Evolutionary conservation across 2,888 invertebrate genomes (phyloP).

Genomic region (Hololepta plana): DNA sequence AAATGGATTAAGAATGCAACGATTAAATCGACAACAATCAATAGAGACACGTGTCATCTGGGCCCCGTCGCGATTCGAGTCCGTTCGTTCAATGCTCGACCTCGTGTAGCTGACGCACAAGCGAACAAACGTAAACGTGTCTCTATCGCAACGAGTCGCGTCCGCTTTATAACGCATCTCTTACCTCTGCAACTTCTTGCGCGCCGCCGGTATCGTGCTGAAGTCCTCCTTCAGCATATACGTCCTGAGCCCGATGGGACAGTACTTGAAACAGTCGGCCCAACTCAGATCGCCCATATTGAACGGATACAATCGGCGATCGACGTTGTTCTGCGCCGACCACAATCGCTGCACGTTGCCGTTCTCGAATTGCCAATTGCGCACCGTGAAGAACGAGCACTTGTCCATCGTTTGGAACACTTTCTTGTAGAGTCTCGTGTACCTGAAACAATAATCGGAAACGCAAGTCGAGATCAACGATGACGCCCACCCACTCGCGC

Average conservation of each 20-base stretch:
- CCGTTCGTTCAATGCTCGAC: no score
- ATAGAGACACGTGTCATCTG: no score
- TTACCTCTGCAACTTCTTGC: background rate
- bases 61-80: no score
- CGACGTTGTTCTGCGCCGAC: background rate
- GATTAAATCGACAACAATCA: no score
- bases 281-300: background rate
- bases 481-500: background rate
- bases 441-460: slow-evolving; percentile 6
- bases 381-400: slow-evolving; percentile 7
- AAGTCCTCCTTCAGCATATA: background rate
- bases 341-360: slow-evolving; percentile 1
- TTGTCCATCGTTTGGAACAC: slow-evolving; percentile 6
- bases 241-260: background rate
- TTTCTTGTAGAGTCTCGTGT: slow-evolving; percentile 10
- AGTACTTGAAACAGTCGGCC: background rate
- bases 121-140: no score
- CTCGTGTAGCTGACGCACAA: no score
- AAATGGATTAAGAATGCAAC: no score
- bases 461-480: background rate
- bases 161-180: no score
- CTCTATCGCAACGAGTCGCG: no score
- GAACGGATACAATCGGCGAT: background rate
- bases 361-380: slow-evolving; percentile 8
- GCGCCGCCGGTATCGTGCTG: background rate